Percentiles rank a stretch among this genome's conserved stretches.
phyloP scores from a whole-genome alignment of 2,113 vertebrate genomes.

The Phasianus colchicus region DNA sequence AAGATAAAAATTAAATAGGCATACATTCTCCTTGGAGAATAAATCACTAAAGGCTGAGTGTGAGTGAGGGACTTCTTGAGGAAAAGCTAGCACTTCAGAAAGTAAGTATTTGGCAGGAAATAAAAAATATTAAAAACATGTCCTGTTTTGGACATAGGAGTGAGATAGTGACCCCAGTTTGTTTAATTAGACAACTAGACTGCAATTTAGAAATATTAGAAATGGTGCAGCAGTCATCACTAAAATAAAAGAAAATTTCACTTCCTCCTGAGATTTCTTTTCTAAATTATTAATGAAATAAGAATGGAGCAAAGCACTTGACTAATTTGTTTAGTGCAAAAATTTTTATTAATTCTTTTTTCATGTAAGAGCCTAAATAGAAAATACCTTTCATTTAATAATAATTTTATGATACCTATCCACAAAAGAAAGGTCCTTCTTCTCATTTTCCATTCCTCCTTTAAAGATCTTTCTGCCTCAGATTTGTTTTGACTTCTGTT shows the following conservation, averaged over 20 bases:
- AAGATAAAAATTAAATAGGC: background rate
- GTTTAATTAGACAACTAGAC: background rate
- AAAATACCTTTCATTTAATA: background rate
- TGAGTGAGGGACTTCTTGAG: background rate
- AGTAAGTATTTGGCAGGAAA: background rate
- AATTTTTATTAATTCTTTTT: background rate
- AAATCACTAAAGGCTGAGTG: background rate
- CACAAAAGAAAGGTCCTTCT: background rate
- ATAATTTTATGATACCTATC: background rate
- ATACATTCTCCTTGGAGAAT: background rate
- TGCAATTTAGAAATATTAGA: background rate
- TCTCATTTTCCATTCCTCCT: background rate
- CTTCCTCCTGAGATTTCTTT: background rate
- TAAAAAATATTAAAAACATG: background rate
- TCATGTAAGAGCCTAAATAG: fast-evolving
- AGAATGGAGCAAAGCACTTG: background rate
- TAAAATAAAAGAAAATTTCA: background rate
- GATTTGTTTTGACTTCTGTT: background rate
- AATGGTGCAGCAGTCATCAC: background rate
- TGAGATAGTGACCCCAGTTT: background rate
- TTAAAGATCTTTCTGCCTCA: background rate
- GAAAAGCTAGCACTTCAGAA: background rate
- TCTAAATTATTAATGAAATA: background rate
- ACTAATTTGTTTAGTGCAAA: background rate
- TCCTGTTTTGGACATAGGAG: background rate